phyloP scores from a whole-genome alignment of 2,888 invertebrate species.

The Hypercompe scribonia region DNA sequence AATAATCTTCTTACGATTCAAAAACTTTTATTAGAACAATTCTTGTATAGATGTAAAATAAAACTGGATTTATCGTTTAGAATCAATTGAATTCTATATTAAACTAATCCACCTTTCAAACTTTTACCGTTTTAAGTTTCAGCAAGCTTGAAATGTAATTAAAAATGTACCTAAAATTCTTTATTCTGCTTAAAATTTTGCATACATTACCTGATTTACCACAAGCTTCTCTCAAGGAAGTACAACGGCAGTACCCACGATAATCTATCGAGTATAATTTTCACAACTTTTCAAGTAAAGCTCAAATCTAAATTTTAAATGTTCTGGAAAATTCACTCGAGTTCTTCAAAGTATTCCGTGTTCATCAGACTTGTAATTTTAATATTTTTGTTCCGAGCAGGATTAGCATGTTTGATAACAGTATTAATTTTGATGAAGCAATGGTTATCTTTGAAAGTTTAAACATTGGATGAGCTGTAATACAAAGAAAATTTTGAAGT shows the following conservation, averaged over 20 bases:
- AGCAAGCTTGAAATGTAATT: too few relatives aligned
- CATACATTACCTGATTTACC: not conserved
- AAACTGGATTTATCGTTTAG: too few relatives aligned
- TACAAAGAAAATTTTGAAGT: not conserved
- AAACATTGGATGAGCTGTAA: not conserved
- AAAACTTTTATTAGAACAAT: too few relatives aligned
- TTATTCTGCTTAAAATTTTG: too few relatives aligned
- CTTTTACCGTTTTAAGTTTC: too few relatives aligned
- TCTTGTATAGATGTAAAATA: too few relatives aligned
- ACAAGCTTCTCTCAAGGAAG: not conserved
- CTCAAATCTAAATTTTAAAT: not conserved
- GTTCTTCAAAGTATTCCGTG: not conserved
- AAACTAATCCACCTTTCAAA: too few relatives aligned
- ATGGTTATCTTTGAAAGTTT: not conserved
- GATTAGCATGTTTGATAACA: slow-evolving; percentile 8
- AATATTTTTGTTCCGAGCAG: slow-evolving; percentile 3
- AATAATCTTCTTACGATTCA: too few relatives aligned
- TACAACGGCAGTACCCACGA: not conserved
- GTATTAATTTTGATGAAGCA: slow-evolving; percentile 10
- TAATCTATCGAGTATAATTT: slow-evolving; percentile 8
- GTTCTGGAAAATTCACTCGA: not conserved
- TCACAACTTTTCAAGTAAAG: not conserved
- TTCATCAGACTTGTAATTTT: not conserved
- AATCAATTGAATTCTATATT: too few relatives aligned
- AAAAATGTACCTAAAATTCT: too few relatives aligned